These are phyloP conservation scores for Mythimna albipuncta DNA, from an alignment of 2,888 invertebrate genomes.

Conservation along the genomic window DNA sequence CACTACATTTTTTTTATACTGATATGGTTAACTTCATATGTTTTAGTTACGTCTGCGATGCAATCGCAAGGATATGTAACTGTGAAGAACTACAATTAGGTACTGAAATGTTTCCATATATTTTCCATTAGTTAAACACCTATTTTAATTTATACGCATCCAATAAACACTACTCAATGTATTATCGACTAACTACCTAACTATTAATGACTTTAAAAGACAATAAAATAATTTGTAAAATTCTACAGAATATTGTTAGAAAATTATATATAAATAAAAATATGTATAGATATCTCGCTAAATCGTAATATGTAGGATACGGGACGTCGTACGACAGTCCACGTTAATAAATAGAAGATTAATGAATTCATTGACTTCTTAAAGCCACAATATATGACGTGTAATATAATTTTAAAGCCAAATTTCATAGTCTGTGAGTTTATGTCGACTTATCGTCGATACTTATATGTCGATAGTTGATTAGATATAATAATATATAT, in stretches of 20 bases:
- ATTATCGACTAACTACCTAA: slow-evolving; percentile 80
- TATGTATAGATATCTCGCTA: slow-evolving; percentile 85
- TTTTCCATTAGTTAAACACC: slow-evolving; percentile 75
- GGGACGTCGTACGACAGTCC: slow-evolving; percentile 69
- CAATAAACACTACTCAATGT: slow-evolving; percentile 79
- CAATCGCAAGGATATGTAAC: slow-evolving; percentile 81
- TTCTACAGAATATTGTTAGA: slow-evolving; percentile 88
- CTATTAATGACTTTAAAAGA: slow-evolving; percentile 81
- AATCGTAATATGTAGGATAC: slow-evolving; percentile 81
- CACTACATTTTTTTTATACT: slow-evolving; percentile 52
- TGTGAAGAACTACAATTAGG: slow-evolving; percentile 73
- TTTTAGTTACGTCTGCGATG: slow-evolving; percentile 60
- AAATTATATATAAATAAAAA: slow-evolving; percentile 87
- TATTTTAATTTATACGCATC: slow-evolving; percentile 81
- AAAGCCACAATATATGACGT: slow-evolving; percentile 86
- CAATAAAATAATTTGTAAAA: slow-evolving; percentile 87
- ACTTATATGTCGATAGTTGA: slow-evolving; percentile 87
- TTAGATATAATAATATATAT: slow-evolving; percentile 85
- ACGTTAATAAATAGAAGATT: slow-evolving; percentile 83
- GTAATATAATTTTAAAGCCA: slow-evolving; percentile 90
- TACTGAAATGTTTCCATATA: slow-evolving; percentile 69
- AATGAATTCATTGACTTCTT: slow-evolving; percentile 88
- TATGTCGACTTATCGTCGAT: slow-evolving; percentile 86
- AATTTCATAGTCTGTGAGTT: slow-evolving; percentile 91
- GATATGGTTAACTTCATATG: slow-evolving; percentile 63